phyloP scores from a whole-genome alignment of 2,888 invertebrate genomes.

The Sminthurides aquaticus region DNA sequence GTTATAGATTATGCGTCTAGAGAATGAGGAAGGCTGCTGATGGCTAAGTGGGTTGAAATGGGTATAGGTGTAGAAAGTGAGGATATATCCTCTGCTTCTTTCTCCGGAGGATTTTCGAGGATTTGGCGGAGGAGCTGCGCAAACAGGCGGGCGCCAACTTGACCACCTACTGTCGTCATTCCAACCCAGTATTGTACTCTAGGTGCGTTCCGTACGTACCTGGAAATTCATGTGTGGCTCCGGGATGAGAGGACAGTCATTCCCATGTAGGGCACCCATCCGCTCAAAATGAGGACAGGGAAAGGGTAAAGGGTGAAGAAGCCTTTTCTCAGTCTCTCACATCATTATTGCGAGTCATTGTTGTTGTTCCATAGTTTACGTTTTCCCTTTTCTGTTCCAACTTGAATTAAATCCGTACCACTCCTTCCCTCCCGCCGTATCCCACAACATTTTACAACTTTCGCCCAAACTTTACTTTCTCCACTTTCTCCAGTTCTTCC shows the following conservation, averaged over 20 bases:
- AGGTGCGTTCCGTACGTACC: background rate
- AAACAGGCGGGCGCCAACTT: background rate
- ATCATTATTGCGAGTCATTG: background rate
- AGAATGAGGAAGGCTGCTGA: background rate
- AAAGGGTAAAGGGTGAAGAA: background rate
- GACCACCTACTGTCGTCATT: background rate
- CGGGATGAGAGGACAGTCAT: background rate
- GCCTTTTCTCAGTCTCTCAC: background rate
- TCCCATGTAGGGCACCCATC: background rate
- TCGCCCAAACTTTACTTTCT: no score
- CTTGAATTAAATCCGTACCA: no score
- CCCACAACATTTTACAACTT: no score
- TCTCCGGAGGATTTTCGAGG: background rate
- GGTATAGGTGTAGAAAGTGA: background rate
- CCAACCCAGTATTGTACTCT: background rate
- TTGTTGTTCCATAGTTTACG: background rate
- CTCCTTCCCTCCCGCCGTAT: no score
- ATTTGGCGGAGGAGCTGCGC: background rate
- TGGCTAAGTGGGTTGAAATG: background rate
- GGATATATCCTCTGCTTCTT: background rate
- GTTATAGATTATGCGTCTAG: background rate
- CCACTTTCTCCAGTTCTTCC: no score
- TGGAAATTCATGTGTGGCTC: background rate
- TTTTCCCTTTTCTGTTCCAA: no score
- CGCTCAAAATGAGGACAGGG: background rate